Evolutionary conservation across 64 coral and sea anemone species (phyloP), one percentile per base, ranked within the genome.

Genomic region (Montipora capricornis): DNA sequence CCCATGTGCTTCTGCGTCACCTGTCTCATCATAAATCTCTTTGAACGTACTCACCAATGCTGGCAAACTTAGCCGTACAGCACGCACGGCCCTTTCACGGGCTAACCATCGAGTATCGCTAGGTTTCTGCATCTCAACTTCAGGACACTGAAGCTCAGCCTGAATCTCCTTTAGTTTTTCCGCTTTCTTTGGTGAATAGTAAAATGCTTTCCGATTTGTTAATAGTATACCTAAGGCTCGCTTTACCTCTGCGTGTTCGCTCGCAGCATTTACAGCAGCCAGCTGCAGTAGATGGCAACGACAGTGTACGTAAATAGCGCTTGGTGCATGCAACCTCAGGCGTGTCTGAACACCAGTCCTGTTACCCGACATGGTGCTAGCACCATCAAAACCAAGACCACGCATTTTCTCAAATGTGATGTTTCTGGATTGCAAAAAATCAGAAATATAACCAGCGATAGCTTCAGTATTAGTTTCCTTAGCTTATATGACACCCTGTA

Each of bases 361-460:
- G 51, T 74, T 88, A 75, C 85, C 6, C 19, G 67, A 74, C 85
- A 88, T 88, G 15, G 74, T 49, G 68, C 45, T 75, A 22, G 85
- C 85, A 22, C 22, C 85, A 53, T 88, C 85, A 75, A 74, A 88
- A 12, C 85, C 85, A 74, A 55, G 85, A 49, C 85, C 71, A 75
- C 17, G 68, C 74, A 88, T 74, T 88, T 88, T 88, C 74, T 47
- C 70, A 74, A 53, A 88, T 19, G 46, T 74, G 74, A 88, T 88
- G 85, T 71, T 67, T 16, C 47, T 13, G 52, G 17, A 51, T 88
- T 74, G 68, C 67, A 88, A 73, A 74, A 88, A 88, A 47, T 16
- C 47, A 55, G 47, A 74, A 47, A 52, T 68, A 75, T 47, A 74
- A 52, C 67, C 48, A n/a, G 57, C 60, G 13, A 85, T 85, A 68